Conservation (phyloP, 2,113 vertebrate species). For the Athene noctua region DNA sequence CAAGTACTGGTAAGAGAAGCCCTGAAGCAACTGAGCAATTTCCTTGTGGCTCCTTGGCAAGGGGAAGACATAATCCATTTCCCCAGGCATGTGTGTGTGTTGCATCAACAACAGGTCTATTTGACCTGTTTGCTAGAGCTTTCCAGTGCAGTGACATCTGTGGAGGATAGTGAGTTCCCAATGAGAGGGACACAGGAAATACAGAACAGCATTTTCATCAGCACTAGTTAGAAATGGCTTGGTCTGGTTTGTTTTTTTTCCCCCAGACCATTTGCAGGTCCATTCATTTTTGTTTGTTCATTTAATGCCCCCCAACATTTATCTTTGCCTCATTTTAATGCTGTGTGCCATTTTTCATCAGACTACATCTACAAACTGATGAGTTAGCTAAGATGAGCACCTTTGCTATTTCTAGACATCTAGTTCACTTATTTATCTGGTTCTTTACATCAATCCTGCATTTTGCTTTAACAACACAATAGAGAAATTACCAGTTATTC, state of each 20-base stretch:
- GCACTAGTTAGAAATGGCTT: not conserved
- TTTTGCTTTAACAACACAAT: constrained; percentile 49
- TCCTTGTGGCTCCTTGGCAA: not conserved
- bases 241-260: not conserved
- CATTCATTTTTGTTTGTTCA: not conserved
- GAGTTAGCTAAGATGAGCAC: not conserved
- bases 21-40: not conserved
- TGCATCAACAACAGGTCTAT: not conserved
- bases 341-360: not conserved
- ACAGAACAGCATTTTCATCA: not conserved
- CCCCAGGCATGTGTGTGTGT: not conserved
- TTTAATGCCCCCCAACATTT: not conserved
- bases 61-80: not conserved
- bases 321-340: not conserved
- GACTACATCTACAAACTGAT: not conserved
- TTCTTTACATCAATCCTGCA: not conserved
- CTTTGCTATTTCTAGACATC: not conserved
- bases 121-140: not conserved
- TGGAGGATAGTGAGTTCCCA: not conserved
- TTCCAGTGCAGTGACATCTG: not conserved
- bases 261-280: not conserved
- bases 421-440: constrained; percentile 25
- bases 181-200: not conserved
- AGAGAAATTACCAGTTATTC: not conserved
- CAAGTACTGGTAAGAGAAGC: not conserved